Conservation (phyloP, 2,113 vertebrate species). For the Tragelaphus scriptus region DNA sequence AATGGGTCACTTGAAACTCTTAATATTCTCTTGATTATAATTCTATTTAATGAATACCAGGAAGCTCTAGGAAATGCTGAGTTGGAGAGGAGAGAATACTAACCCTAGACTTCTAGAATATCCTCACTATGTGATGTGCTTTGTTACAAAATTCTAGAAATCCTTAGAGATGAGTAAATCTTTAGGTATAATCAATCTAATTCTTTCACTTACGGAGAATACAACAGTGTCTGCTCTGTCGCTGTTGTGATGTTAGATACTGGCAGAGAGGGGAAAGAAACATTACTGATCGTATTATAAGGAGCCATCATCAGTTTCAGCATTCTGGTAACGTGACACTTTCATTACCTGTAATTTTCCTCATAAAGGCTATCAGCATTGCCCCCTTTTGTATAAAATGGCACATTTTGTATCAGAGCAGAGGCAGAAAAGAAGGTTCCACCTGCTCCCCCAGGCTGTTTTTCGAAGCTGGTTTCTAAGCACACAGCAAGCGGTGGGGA, state of each 20-base stretch:
- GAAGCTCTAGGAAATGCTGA: not conserved
- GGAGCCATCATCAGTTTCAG: not conserved
- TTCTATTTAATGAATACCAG: not conserved
- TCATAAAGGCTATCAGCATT: not conserved
- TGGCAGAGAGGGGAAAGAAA: not conserved
- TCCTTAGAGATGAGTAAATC: not conserved
- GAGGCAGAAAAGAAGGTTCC: not conserved
- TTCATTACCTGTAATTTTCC: not conserved
- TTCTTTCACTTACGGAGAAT: not conserved
- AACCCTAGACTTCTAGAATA: not conserved
- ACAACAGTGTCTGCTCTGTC: not conserved
- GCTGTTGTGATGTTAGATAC: not conserved
- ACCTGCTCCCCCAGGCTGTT: rapidly evolving
- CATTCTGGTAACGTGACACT: rapidly evolving
- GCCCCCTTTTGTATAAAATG: not conserved
- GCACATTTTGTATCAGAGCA: not conserved
- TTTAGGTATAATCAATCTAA: not conserved
- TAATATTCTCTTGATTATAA: not conserved
- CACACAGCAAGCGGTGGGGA: not conserved
- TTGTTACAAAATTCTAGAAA: not conserved
- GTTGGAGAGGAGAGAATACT: not conserved
- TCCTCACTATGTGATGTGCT: not conserved
- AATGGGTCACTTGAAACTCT: not conserved
- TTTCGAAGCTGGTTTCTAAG: not conserved
- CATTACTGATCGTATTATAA: not conserved